These are phyloP conservation scores for Mellivora capensis DNA, from an alignment of 2,113 vertebrate genomes.

Conservation along the genomic window DNA sequence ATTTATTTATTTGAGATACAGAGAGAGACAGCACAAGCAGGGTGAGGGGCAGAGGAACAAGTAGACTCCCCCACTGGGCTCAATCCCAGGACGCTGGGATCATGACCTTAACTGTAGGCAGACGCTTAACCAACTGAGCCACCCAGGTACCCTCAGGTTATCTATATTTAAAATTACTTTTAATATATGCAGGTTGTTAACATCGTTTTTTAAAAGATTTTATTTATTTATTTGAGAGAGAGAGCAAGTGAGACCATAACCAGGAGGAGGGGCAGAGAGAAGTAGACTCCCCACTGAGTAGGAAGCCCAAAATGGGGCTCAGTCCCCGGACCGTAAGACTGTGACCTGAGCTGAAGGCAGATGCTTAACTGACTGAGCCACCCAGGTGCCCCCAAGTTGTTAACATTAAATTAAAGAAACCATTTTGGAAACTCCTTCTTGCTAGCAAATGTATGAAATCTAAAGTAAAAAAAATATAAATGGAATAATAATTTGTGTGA, in stretches of 20 bases:
- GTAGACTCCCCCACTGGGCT: not conserved
- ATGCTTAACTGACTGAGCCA: not conserved
- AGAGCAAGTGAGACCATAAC: not conserved
- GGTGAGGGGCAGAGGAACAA: not conserved
- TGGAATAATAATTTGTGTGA: not conserved
- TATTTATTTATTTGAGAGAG: not conserved
- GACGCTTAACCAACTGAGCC: not conserved
- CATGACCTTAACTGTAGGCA: not conserved
- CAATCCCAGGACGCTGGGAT: not conserved
- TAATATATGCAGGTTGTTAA: too few relatives aligned
- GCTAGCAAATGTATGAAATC: not conserved
- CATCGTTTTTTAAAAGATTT: not conserved
- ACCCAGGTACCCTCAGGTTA: not conserved
- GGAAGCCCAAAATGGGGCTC: not conserved
- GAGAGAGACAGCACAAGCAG: not conserved
- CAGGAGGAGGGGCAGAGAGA: not conserved
- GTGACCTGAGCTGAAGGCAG: not conserved
- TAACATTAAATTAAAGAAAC: slow-evolving; percentile 13
- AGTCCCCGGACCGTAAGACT: not conserved
- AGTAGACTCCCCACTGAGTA: not conserved
- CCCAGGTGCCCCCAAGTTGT: not conserved
- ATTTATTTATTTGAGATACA: not conserved
- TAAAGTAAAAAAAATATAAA: not conserved
- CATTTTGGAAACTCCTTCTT: not conserved
- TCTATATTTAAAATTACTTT: too few relatives aligned